phyloP scores from a whole-genome alignment of 1,140 invertebrate genomes.

The Anoplophora glabripennis region DNA sequence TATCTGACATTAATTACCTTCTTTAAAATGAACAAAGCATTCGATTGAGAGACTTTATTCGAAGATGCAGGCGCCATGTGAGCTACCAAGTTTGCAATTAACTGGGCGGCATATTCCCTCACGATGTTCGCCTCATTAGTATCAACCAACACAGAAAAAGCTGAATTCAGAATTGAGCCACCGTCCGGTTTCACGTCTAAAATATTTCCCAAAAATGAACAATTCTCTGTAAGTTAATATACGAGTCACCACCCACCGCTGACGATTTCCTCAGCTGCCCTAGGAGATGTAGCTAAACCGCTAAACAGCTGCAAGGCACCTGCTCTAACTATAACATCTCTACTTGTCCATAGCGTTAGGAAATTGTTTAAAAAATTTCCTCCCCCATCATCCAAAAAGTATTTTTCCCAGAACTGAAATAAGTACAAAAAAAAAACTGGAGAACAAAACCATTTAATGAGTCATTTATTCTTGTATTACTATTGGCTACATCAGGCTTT shows the following conservation, averaged over 20 bases:
- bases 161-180: conserved; percentile 35
- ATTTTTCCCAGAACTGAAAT: conserved; percentile 42
- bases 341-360: conserved; percentile 50
- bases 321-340: conserved; percentile 55
- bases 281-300: conserved; percentile 48
- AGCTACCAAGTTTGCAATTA: conserved; percentile 45
- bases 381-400: conserved; percentile 47
- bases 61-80: conserved; percentile 1
- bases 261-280: conserved; percentile 48
- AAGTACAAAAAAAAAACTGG: too few species aligned
- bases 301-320: conserved; percentile 53
- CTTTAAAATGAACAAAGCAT: neutral
- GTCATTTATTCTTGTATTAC: too few species aligned
- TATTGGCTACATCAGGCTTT: too few species aligned
- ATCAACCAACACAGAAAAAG: conserved; percentile 45
- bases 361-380: conserved; percentile 50
- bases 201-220: conserved; percentile 10
- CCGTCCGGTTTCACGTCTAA: conserved; percentile 30
- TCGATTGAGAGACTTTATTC: neutral
- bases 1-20: neutral
- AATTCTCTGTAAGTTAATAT: too few species aligned
- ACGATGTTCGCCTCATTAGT: conserved; percentile 48
- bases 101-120: conserved; percentile 47
- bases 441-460: too few species aligned
- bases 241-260: conserved; percentile 30